Evolutionary conservation across 2,888 invertebrate genomes (phyloP).

Genomic region (Metopia argyrocephala): DNA sequence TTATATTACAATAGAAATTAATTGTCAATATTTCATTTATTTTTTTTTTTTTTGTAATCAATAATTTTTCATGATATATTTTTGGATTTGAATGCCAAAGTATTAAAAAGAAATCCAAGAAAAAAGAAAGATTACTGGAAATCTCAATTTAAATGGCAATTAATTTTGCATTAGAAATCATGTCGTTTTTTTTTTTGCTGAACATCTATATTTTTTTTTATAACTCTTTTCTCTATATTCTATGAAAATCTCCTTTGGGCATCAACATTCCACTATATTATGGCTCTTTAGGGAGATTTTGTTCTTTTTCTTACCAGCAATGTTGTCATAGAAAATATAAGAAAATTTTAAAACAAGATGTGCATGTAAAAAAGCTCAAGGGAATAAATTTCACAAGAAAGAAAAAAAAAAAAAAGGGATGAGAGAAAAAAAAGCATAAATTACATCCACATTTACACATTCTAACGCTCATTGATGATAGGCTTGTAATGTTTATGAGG

Average conservation of each 20-base stretch:
- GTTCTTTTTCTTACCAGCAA: neutral
- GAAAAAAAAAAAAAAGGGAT: neutral
- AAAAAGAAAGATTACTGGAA: no score
- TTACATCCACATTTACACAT: no score
- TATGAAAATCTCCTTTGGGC: neutral
- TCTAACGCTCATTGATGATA: no score
- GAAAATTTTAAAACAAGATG: neutral
- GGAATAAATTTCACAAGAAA: neutral
- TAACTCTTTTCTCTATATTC: no score
- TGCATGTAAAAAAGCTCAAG: slow-evolving; percentile 11
- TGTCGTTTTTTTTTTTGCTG: neutral
- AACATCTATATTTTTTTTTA: no score
- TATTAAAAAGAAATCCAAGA: no score
- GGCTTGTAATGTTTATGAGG: no score
- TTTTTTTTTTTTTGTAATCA: no score
- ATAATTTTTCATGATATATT: no score
- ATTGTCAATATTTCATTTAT: no score
- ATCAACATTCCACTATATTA: neutral
- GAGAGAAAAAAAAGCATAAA: neutral
- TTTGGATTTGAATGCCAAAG: no score
- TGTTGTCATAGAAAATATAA: neutral
- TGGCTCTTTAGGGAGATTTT: neutral
- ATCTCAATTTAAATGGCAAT: slow-evolving; percentile 61
- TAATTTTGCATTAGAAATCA: slow-evolving; percentile 61
- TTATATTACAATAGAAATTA: no score